phyloP scores from a whole-genome alignment of 2,113 vertebrate genomes.

The Mugil cephalus region DNA sequence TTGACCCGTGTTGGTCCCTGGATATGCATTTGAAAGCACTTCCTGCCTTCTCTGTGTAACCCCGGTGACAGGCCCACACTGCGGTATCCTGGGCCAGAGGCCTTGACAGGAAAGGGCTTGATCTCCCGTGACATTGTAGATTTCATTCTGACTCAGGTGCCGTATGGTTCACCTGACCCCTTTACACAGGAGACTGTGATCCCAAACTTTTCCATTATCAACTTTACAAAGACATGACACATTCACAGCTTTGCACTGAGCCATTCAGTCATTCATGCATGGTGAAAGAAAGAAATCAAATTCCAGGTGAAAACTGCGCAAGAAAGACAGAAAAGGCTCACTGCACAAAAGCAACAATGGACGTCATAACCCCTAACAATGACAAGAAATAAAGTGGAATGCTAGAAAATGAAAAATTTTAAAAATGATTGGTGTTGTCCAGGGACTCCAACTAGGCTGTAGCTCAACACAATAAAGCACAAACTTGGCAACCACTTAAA shows the following conservation, averaged over 20 bases:
- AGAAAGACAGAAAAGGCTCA: neutral
- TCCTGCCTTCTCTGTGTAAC: constrained; percentile 46
- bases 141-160: constrained; percentile 35
- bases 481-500: neutral
- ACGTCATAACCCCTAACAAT: neutral
- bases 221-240: constrained; percentile 46
- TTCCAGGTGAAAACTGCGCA: neutral
- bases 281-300: constrained; percentile 10
- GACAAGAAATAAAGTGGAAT: neutral
- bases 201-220: constrained; percentile 53
- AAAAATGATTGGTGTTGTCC: neutral
- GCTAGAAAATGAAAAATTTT: neutral
- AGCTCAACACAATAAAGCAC: constrained; percentile 1
- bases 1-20: constrained; percentile 57
- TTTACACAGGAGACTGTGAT: constrained; percentile 23
- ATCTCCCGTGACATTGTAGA: constrained; percentile 47
- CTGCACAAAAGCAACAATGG: neutral
- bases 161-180: constrained; percentile 19
- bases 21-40: constrained; percentile 59
- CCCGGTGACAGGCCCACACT: constrained; percentile 41
- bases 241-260: no score
- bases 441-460: constrained; percentile 11
- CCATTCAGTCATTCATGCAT: no score
- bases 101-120: constrained; percentile 46
- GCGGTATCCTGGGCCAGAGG: constrained; percentile 22